Base-by-base conservation (phyloP, 2,797 vertebrate genomes). In the Eospalax fontanierii region DNA sequence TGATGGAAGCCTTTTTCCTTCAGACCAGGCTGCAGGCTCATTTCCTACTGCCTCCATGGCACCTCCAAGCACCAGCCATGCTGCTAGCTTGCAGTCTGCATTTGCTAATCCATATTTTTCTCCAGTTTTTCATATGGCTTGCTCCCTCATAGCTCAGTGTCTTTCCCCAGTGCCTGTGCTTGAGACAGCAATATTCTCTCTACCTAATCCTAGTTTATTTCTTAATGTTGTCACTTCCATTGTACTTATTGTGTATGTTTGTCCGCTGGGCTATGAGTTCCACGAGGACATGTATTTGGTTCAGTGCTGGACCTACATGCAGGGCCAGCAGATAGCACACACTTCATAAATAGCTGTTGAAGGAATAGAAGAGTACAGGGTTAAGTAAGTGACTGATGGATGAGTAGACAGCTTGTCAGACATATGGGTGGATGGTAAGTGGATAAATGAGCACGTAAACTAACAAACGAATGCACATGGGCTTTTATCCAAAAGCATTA, bases 381-480 rank as follows among this genome's bases (percentile, higher is more conserved):
- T 7, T 33, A 33, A 30, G 16, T 66, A 30, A 71, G 22, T 6
- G n/a, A 57, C 21, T 19, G 43, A 73, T 6, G 14, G 7, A 66
- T 6, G 3, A 22, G 4, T 28, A 15, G 9, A 68, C 43, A 73
- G 73, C 28, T 38, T 61, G 54, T n/a, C 33, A 4, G 26, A 33
- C 8, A 50, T 14, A 35, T 1, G 28, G 11, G 28, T 46, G 5
- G 43, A 46, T 16, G 24, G 24, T 2, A 85, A 28, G n/a, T 81
- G 43, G 38, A 26, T 79, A 92, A 63, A 59, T 35, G 35, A 92
- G 78, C 38, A 89, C 90, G 83, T 11, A 73, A 80, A 87, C 35
- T 33, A 80, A 46, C 12, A 82, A 73, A 21, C 6, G 5, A 89
- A 79, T 65, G 30, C 61, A 24, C 26, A 28, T 14, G 12, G 54